A percentile compares a stretch with the other conserved stretches of the same genome.
These are phyloP conservation scores for Varecia variegata DNA, from an alignment of 2,797 vertebrate genomes.

Conservation along the genomic window DNA sequence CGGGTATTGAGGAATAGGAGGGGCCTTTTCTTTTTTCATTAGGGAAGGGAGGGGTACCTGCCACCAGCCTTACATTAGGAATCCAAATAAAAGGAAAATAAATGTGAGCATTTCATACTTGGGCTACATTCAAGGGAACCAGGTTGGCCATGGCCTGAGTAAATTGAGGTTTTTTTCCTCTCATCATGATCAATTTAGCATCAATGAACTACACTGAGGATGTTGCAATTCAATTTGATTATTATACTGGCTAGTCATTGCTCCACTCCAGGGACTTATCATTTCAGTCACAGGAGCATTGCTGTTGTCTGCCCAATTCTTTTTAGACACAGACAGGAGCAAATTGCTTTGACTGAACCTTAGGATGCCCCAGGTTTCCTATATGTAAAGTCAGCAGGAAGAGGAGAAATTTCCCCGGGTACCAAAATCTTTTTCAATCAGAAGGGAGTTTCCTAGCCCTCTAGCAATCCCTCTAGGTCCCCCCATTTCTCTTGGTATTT, in stretches of 20 bases:
- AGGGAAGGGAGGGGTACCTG: too few species aligned
- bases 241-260: background rate
- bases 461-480: background rate
- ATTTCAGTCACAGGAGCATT: background rate
- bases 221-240: background rate
- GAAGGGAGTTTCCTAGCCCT: background rate
- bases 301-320: background rate
- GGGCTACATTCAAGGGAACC: background rate
- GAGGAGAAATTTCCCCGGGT: background rate
- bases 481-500: background rate
- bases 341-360: background rate
- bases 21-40: too few species aligned
- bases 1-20: too few species aligned
- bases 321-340: background rate
- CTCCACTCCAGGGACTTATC: background rate
- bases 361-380: background rate
- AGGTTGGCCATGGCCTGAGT: background rate
- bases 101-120: conserved; percentile 12
- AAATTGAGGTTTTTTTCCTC: background rate
- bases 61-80: too few species aligned
- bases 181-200: background rate
- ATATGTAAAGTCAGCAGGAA: background rate
- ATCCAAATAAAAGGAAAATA: conserved; percentile 45
- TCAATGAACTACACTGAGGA: background rate
- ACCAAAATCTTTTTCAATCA: background rate